Conservation (phyloP, 2,888 invertebrate genomes). For the Apamea monoglypha region DNA sequence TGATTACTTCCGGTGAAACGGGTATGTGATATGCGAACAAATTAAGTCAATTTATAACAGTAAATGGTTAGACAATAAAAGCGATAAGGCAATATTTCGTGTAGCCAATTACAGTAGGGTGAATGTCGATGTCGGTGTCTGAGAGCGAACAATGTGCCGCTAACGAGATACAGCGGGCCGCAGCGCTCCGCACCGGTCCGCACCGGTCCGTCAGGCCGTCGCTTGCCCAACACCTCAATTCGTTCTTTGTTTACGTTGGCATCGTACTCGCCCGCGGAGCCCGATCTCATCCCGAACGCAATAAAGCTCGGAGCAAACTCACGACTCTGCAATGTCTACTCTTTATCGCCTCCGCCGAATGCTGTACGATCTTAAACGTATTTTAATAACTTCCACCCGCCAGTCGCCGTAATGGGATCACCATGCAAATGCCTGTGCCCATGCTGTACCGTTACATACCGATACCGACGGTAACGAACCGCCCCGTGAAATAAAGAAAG, state of each 20-base stretch:
- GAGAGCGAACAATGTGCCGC: constrained; percentile 78
- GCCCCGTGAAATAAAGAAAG: constrained; percentile 87
- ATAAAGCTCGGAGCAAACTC: constrained; percentile 87
- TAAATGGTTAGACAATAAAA: constrained; percentile 57
- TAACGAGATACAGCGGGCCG: constrained; percentile 79
- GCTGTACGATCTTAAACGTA: constrained; percentile 86
- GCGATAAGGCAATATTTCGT: constrained; percentile 63
- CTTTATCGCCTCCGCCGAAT: constrained; percentile 85
- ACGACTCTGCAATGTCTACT: constrained; percentile 86
- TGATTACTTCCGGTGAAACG: constrained; percentile 33
- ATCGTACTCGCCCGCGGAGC: constrained; percentile 77
- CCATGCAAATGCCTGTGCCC: constrained; percentile 87
- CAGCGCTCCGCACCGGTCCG: constrained; percentile 36
- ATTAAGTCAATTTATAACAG: constrained; percentile 53
- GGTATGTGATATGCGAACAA: constrained; percentile 30
- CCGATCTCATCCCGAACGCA: constrained; percentile 86
- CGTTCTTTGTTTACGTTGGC: constrained; percentile 83
- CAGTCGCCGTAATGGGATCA: constrained; percentile 85
- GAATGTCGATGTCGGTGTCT: constrained; percentile 68
- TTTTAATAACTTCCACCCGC: constrained; percentile 88
- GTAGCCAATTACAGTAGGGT: constrained; percentile 68
- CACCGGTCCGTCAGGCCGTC: constrained; percentile 74
- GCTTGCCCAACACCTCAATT: constrained; percentile 83
- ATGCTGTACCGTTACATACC: constrained; percentile 83
- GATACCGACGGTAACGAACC: constrained; percentile 84